Percentiles rank a stretch among this genome's conserved stretches.
These are phyloP conservation scores for Agrilus mali DNA, from an alignment of 2,888 invertebrate species.

Conservation along the genomic window DNA sequence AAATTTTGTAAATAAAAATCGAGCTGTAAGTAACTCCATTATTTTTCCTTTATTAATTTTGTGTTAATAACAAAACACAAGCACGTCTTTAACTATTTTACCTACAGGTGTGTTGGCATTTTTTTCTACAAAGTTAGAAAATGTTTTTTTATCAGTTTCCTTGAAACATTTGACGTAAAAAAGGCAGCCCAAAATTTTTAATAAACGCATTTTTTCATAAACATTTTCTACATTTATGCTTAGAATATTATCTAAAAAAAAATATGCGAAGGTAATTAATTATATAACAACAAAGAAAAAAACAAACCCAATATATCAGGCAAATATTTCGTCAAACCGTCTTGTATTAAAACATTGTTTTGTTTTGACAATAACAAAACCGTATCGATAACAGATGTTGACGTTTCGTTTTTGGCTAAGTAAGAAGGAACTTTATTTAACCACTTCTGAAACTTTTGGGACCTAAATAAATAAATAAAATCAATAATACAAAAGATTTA, in stretches of 20 bases:
- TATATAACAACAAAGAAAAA: background rate
- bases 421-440: constrained; percentile 22
- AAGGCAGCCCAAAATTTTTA: constrained; percentile 1
- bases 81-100: background rate
- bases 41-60: constrained; percentile 1
- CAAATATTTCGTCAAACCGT: constrained; percentile 35
- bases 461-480: background rate
- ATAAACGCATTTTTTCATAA: background rate
- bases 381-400: constrained; percentile 40
- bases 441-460: constrained; percentile 2
- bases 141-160: background rate
- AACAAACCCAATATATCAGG: constrained; percentile 34
- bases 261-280: background rate
- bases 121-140: background rate
- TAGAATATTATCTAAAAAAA: no score
- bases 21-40: background rate
- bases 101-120: background rate
- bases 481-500: no score
- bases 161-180: background rate
- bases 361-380: constrained; percentile 45
- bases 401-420: constrained; percentile 39
- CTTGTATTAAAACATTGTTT: constrained; percentile 39
- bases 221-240: background rate
- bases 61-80: background rate
- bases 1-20: constrained; percentile 8